Percentiles rank a stretch among this genome's conserved stretches.
phyloP scores from a whole-genome alignment of 2,888 invertebrate genomes.

The Cantharis nigra region DNA sequence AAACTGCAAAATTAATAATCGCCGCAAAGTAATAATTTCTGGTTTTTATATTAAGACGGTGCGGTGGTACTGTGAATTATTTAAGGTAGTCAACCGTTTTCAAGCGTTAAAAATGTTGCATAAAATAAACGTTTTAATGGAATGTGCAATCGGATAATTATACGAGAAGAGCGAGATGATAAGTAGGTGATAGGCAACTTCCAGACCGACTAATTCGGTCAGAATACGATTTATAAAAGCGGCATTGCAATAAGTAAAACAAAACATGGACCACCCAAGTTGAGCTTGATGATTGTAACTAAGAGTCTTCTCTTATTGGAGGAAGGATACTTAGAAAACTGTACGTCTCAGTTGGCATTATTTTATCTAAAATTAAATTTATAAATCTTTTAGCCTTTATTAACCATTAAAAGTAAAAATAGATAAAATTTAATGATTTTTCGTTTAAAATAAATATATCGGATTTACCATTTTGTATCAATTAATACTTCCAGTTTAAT shows the following conservation, averaged over 20 bases:
- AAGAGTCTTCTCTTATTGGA: constrained; percentile 47
- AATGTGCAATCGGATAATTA: constrained; percentile 37
- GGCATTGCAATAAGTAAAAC: constrained; percentile 50
- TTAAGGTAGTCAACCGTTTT: not conserved
- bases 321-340: constrained; percentile 22
- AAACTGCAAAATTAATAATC: not conserved
- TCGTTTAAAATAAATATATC: not conserved
- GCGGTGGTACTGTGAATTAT: not conserved
- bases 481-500: not conserved
- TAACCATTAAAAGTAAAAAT: not conserved
- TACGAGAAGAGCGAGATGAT: constrained; percentile 39
- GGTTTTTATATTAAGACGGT: not conserved
- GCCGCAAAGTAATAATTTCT: not conserved
- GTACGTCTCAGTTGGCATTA: constrained; percentile 14
- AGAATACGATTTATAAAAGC: constrained; percentile 38
- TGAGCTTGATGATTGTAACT: constrained; percentile 50
- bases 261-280: constrained; percentile 57
- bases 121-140: constrained; percentile 8
- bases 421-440: not conserved
- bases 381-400: constrained; percentile 2
- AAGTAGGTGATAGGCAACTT: constrained; percentile 38
- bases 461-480: not conserved
- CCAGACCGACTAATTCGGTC: constrained; percentile 39
- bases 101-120: not conserved
- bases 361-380: constrained; percentile 6